These are phyloP conservation scores for Cheirogaleus major DNA, from an alignment of 2,797 vertebrate genomes.

Conservation along the genomic window DNA sequence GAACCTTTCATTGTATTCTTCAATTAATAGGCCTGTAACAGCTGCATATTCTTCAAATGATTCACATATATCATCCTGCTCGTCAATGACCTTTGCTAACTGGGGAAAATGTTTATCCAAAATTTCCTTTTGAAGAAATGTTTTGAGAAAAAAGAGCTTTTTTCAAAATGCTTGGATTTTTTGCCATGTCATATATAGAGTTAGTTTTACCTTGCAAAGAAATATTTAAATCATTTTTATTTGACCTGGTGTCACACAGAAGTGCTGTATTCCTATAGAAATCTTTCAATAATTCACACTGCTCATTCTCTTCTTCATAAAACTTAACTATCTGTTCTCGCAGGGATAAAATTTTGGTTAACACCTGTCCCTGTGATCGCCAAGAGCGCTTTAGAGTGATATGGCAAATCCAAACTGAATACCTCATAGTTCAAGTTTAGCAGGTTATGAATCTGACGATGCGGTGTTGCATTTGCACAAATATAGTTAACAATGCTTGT, in stretches of 20 bases:
- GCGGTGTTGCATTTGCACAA: background rate
- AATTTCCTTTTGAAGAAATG: background rate
- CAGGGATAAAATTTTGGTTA: background rate
- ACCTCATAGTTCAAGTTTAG: background rate
- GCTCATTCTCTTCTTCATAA: background rate
- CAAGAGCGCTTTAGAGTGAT: background rate
- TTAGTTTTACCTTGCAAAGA: background rate
- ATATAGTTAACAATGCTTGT: background rate
- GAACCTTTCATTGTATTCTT: background rate
- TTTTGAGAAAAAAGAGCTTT: background rate
- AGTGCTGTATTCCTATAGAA: background rate
- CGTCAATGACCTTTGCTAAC: background rate
- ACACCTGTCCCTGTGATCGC: background rate
- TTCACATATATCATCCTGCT: background rate
- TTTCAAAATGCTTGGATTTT: background rate
- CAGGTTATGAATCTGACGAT: background rate
- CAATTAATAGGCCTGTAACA: background rate
- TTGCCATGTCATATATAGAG: background rate
- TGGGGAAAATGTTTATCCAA: background rate
- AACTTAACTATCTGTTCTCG: background rate
- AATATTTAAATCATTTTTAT: background rate
- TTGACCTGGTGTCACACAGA: background rate
- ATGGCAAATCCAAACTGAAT: background rate
- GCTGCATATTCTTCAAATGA: background rate
- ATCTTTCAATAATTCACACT: background rate